These are phyloP conservation scores for Dicerorhinus sumatrensis DNA, from an alignment of 2,113 vertebrate genomes.

Conservation along the genomic window DNA sequence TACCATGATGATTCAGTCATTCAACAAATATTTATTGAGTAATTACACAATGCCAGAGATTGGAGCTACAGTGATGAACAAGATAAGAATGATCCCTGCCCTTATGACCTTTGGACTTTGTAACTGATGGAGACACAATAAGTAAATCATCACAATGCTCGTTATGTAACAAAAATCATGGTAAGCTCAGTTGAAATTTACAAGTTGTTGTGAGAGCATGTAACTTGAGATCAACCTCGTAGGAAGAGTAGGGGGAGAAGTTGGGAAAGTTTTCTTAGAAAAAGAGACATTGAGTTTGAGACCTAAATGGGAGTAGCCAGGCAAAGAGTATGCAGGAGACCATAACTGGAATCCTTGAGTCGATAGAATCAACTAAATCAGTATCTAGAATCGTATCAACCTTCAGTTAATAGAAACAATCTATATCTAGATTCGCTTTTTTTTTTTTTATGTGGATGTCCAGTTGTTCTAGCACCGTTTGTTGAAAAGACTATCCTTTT, in stretches of 20 bases:
- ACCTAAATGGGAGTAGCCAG: neutral
- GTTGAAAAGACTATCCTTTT: neutral
- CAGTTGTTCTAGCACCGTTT: neutral
- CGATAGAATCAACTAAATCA: neutral
- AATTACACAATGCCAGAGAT: neutral
- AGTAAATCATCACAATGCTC: neutral
- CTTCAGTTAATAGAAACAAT: neutral
- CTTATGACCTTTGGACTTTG: neutral
- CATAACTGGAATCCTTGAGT: neutral
- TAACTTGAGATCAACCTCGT: neutral
- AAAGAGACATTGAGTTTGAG: neutral
- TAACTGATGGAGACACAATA: neutral
- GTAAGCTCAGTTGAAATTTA: neutral
- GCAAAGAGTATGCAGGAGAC: neutral
- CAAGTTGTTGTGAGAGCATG: neutral
- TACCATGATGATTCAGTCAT: neutral
- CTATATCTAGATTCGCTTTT: neutral
- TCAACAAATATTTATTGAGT: neutral
- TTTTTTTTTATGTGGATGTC: neutral
- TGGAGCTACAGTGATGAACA: neutral
- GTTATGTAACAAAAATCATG: neutral
- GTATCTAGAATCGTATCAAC: neutral
- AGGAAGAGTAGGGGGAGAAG: neutral
- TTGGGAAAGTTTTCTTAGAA: neutral
- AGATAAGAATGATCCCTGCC: neutral